These are phyloP conservation scores for Eupithecia exiguata DNA, from an alignment of 2,888 invertebrate genomes.

Conservation along the genomic window DNA sequence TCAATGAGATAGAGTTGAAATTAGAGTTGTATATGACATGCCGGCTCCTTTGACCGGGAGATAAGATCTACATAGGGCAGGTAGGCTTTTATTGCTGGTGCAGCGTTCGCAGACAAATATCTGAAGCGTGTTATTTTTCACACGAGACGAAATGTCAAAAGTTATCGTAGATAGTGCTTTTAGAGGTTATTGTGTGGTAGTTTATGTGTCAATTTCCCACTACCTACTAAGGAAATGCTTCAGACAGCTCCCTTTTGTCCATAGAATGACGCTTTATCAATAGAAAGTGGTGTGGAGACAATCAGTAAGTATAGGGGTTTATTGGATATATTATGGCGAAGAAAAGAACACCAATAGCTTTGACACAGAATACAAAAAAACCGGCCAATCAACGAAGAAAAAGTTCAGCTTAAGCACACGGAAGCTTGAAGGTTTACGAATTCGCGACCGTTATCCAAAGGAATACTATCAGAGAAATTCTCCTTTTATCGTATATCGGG, in stretches of 20 bases:
- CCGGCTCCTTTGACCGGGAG: slow-evolving; percentile 80
- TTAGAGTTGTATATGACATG: slow-evolving; percentile 51
- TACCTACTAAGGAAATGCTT: not conserved
- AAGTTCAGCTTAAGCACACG: not conserved
- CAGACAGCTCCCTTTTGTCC: not conserved
- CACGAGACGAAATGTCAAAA: slow-evolving; percentile 48
- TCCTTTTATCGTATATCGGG: slow-evolving; percentile 38
- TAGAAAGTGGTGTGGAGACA: not conserved
- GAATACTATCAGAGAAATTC: slow-evolving; percentile 40
- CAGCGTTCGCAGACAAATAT: slow-evolving; percentile 53
- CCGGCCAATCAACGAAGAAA: not conserved
- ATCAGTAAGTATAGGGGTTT: not conserved
- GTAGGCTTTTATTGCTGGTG: slow-evolving; percentile 75
- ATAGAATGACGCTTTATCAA: not conserved
- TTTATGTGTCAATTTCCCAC: not conserved
- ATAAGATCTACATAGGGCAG: slow-evolving; percentile 81
- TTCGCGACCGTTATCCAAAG: slow-evolving; percentile 35
- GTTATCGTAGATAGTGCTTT: slow-evolving; percentile 25
- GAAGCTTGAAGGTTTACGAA: slow-evolving; percentile 23
- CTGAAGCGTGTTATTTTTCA: slow-evolving; percentile 68
- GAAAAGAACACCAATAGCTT: not conserved
- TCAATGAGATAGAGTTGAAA: slow-evolving; percentile 44
- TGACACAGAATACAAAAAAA: not conserved
- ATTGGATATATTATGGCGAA: not conserved
- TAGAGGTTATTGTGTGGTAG: slow-evolving; percentile 12